phyloP scores from a whole-genome alignment of 2,797 vertebrate genomes.

The Cetoscarus ocellatus region DNA sequence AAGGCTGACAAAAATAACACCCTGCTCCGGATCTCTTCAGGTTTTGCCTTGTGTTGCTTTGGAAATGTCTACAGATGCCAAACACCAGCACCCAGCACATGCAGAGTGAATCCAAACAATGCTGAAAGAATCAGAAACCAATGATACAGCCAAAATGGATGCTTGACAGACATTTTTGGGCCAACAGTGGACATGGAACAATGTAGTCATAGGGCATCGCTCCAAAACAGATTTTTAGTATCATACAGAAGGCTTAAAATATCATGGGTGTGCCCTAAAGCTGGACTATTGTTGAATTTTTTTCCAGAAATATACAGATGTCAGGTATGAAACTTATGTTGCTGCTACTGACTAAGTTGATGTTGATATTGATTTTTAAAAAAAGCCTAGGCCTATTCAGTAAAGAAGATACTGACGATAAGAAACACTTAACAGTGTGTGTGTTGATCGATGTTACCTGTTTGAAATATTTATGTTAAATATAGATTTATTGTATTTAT shows the following conservation, averaged over 20 bases:
- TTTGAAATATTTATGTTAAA: too few species aligned
- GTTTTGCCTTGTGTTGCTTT: conserved; percentile 32
- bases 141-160: conserved; percentile 30
- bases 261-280: not conserved
- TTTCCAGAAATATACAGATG: too few species aligned
- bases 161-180: conserved; percentile 56
- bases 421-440: too few species aligned
- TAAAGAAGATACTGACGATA: too few species aligned
- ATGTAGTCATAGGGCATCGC: conserved; percentile 24
- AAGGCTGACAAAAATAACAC: conserved; percentile 9
- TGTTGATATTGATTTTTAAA: too few species aligned
- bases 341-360: too few species aligned
- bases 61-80: conserved; percentile 14
- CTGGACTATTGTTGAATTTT: too few species aligned
- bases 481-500: too few species aligned
- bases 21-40: conserved; percentile 19
- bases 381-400: too few species aligned
- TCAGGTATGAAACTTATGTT: too few species aligned
- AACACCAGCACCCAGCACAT: conserved; percentile 22
- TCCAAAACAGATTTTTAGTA: conserved; percentile 27
- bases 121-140: conserved; percentile 16
- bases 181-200: conserved; percentile 46
- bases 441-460: too few species aligned
- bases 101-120: conserved; percentile 31
- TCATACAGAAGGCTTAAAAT: conserved; percentile 3